Base-by-base conservation (phyloP, 2,888 invertebrate genomes). In the Iphiclides podalirius region DNA sequence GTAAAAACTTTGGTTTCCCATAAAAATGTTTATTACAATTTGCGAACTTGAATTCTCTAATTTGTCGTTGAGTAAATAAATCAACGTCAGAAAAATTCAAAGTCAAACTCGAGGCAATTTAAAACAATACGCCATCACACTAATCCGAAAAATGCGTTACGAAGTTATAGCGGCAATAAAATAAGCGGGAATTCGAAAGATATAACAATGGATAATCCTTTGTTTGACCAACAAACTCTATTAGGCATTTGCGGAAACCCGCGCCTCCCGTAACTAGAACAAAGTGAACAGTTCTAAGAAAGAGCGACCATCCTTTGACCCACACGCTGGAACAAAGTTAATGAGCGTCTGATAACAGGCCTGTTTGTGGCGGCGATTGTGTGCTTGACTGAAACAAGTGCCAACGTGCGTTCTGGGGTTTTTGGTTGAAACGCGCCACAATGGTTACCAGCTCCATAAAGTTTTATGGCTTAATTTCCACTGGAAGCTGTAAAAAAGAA, bases 391-490 rank as follows among this genome's bases (percentile, higher is more conserved):
- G 20, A 49, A 62, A 57, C 74, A 64, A 71, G 67, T 70, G 62
- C 60, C 43, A 64, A 70, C 71, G 39, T 35, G 44, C 23, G 39
- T 39, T 34, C 33, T 35, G 36, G 26, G 33, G 34, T 34, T 39
- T 28, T 47, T n/a, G 11, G 12, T 38, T 44, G 52, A 55, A 55
- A 58, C 55, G 58, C 39, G 54, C 58, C 63, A 64, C 52, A 58
- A 57, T 60, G 61, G 69, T 71, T 67, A 68, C 64, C 64, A 59
- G 63, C 52, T 58, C 64, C 58, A 69, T 77, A 72, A 75, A 75
- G 14, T 55, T 82, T 80, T 76, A 79, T 66, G 61, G 47, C 58
- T 17, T 40, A 52, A 52, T 58, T 58, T 60, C 63, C 62, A 56
- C 54, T 58, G 53, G 58, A 52, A 46, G 54, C 59, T 58, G 54